Base-by-base conservation (phyloP, 2,888 invertebrate species). In the Galerucella nymphaeae region DNA sequence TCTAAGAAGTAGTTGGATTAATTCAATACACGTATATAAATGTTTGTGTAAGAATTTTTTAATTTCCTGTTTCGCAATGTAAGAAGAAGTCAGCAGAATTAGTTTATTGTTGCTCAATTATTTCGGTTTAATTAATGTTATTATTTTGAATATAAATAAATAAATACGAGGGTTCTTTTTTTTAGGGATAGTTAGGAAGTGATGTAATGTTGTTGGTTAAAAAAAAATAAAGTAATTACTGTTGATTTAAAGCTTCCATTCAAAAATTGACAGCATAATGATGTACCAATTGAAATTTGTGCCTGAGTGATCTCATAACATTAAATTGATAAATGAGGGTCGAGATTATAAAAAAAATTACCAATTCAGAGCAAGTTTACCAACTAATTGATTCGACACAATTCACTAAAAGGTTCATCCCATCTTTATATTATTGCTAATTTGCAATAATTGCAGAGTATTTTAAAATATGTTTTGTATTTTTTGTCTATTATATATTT, bases 191-290 rank as follows among this genome's bases (percentile, higher is more conserved):
- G 42, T 48, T 58, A 38, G 61, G 68, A 68, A 55, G 53, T 68
- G 61, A 68, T 30, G 68, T 68, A 68, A 68, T 50, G 23, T 61
- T 48, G 48, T 67, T 59, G 58, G 50, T 14, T 23, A 8, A 50
- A 59, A 16, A 18, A 38, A 45, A n/a, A 3, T 16, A 50, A 8
- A 38, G 13, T 20, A 68, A 61, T 68, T 14, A 50, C 50, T n/a
- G 41, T 20, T 53, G 53, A 62, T 69, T 69, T 62, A 69, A 62
- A 20, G 18, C 38, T 53, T 53, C 62, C 61, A 69, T 69, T 69
- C 62, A 69, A 69, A 69, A 61, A 69, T 62, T 69, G 69, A 69
- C 69, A 69, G 20, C 55, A 69, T 62, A 69, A 69, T 69, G 38
- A 69, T 50, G 48, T 18, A 18, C 68, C n/a, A 20, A 61, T 68